phyloP scores from a whole-genome alignment of 2,888 invertebrate species.

The Theretra japonica region DNA sequence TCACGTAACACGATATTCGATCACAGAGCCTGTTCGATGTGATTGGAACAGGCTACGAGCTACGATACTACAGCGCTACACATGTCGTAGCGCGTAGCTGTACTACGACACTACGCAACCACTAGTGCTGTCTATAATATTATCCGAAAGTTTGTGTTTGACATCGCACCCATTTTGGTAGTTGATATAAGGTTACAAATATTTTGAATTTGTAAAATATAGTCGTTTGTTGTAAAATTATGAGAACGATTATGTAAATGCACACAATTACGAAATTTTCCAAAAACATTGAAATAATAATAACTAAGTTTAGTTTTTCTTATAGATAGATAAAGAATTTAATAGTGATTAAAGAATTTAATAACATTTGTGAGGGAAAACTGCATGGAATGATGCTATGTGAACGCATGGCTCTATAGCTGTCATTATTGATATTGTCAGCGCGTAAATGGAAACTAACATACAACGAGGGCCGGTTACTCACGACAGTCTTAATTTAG shows the following conservation, averaged over 20 bases:
- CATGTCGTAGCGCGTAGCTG: constrained; percentile 38
- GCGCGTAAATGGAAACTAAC: constrained; percentile 12
- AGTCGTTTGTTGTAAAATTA: no score
- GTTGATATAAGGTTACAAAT: not conserved
- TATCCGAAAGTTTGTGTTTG: not conserved
- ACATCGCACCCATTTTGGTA: not conserved
- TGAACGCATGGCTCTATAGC: not conserved
- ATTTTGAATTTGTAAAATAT: no score
- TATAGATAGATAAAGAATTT: no score
- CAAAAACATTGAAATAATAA: no score
- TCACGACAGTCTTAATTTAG: constrained; percentile 8
- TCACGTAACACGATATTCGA: not conserved
- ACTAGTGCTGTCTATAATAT: not conserved
- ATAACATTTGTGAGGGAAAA: not conserved
- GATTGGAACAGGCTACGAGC: constrained; percentile 40
- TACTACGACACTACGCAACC: constrained; percentile 28
- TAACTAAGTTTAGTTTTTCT: no score
- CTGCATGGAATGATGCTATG: not conserved
- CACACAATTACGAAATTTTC: no score
- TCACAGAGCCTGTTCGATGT: constrained; percentile 18
- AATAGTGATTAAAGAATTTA: no score
- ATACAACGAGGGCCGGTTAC: not conserved
- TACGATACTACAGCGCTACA: constrained; percentile 37
- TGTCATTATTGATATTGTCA: not conserved
- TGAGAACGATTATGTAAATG: no score